Conservation (phyloP, 2,888 invertebrate species). For the Torymus tubicola region DNA sequence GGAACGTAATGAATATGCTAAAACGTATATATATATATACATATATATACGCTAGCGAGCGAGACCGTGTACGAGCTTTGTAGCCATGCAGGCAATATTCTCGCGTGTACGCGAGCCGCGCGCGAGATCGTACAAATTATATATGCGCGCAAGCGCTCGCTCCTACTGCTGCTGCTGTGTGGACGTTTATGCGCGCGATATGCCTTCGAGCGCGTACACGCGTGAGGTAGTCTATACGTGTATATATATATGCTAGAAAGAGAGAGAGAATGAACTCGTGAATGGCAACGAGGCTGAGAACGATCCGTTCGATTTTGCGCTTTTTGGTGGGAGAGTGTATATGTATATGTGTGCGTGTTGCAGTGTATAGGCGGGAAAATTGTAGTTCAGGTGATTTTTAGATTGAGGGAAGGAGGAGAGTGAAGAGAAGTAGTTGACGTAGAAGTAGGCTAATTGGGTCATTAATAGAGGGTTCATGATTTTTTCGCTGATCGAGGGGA, state of each 20-base stretch:
- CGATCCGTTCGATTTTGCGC: no score
- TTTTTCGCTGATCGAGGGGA: no score
- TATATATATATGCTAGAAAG: no score
- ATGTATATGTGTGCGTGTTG: constrained; percentile 3
- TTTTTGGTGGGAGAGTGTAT: no score
- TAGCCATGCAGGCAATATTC: constrained; percentile 67
- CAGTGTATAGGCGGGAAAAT: not conserved
- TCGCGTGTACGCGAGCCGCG: constrained; percentile 15
- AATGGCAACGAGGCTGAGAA: constrained; percentile 30
- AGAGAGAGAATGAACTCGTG: constrained; percentile 24
- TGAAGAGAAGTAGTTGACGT: no score
- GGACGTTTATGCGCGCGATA: constrained; percentile 25
- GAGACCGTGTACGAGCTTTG: constrained; percentile 73
- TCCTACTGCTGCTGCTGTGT: constrained; percentile 3
- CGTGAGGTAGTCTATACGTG: not conserved
- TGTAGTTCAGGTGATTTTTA: no score
- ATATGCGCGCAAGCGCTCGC: constrained; percentile 17
- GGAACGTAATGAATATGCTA: constrained; percentile 74
- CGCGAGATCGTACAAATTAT: constrained; percentile 32
- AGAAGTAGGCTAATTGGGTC: no score
- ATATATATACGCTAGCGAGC: constrained; percentile 62
- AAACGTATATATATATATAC: constrained; percentile 67
- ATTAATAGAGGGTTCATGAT: no score
- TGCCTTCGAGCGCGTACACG: constrained; percentile 34
- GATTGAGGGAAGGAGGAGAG: no score